Base-by-base conservation (phyloP, 2,797 vertebrate genomes). In the Arctocebus calabarensis region DNA sequence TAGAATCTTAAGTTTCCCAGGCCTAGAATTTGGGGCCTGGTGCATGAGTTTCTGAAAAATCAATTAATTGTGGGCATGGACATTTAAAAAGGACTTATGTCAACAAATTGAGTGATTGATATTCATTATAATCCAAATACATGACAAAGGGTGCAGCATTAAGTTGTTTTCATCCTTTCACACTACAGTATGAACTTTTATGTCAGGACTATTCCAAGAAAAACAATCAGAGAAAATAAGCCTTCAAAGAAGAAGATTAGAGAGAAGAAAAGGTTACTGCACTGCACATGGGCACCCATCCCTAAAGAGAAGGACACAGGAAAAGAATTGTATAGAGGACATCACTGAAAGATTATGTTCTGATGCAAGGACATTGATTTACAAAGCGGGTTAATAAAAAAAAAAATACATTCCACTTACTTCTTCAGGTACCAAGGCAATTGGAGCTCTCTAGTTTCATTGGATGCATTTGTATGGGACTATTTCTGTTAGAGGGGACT, bases 111-210 rank as follows among this genome's bases (percentile, higher is more conserved):
- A 93, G 27, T 84, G 48, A n/a, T 19, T 74, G 7, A 29, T 83
- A 32, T 94, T 92, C 73, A 92, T 88, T 90, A 97, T 96, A 96
- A 92, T 90, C 84, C 55, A 96, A 95, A 93, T 95, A 93, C 25
- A 17, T 79, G 84, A 66, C 64, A 61, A 94, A 94, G 82, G 20
- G 37, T 88, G 71, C 40, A 90, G 6, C 13, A 84, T 66, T 89
- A 61, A 68, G n/a, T 78, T 90, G 90, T 87, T 96, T 96, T 92
- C 48, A 95, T 75, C 82, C 71, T 83, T 94, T 94, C 59, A 94
- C 34, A 91, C 17, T 27, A 64, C 77, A 90, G n/a, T 74, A 61
- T 91, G 62, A 96, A 93, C 95, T 95, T 96, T 57, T 87, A 11
- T 61, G 90, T 87, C 77, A 74, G 55, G 19, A 75, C 37, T 94